Conservation (phyloP, 2,888 invertebrate genomes). For the Furcula furcula region DNA sequence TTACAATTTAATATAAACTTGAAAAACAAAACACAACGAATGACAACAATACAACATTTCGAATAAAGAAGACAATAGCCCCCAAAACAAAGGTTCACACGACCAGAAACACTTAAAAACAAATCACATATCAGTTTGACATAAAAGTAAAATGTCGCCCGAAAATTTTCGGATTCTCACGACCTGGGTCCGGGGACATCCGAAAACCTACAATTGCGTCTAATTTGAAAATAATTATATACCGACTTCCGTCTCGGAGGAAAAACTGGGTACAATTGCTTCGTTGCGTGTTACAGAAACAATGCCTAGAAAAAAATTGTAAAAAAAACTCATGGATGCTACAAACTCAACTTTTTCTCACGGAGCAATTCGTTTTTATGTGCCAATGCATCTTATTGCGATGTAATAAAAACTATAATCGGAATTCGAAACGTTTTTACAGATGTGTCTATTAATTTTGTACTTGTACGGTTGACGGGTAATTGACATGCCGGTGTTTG, state of each 20-base stretch:
- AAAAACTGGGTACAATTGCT: constrained; percentile 64
- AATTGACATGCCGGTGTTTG: too few species aligned
- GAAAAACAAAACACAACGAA: neutral
- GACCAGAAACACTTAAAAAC: constrained; percentile 24
- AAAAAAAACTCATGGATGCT: constrained; percentile 27
- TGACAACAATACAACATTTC: neutral
- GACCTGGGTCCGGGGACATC: constrained; percentile 31
- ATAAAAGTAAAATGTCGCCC: constrained; percentile 36
- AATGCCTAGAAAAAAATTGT: constrained; percentile 53
- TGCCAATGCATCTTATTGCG: constrained; percentile 14
- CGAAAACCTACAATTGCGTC: constrained; percentile 59
- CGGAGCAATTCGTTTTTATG: constrained; percentile 7
- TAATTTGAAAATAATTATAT: constrained; percentile 75
- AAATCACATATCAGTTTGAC: constrained; percentile 26
- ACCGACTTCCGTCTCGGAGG: constrained; percentile 62
- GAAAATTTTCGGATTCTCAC: constrained; percentile 30
- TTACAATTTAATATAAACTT: too few species aligned
- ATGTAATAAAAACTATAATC: constrained; percentile 11
- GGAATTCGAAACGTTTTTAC: constrained; percentile 5
- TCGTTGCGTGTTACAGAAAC: constrained; percentile 66
- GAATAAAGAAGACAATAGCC: neutral
- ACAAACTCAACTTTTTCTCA: constrained; percentile 20
- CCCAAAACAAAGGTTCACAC: constrained; percentile 20
- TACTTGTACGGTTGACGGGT: constrained; percentile 14
- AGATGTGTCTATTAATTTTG: constrained; percentile 7